phyloP scores from a whole-genome alignment of 2,888 invertebrate genomes.

The Drosophila leonis region DNA sequence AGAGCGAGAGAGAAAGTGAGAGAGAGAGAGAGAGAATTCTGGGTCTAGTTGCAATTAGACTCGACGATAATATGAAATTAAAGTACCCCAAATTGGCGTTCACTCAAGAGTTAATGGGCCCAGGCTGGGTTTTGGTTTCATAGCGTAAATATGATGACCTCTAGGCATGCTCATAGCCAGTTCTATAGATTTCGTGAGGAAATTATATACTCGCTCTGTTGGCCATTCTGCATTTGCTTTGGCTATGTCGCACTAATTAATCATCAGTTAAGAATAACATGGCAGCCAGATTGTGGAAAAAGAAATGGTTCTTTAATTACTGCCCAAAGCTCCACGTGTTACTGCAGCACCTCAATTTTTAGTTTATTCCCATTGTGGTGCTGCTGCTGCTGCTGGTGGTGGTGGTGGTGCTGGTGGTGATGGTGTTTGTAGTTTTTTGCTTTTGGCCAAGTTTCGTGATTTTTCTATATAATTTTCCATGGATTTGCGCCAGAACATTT shows the following conservation, averaged over 20 bases:
- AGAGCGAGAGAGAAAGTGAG: background rate
- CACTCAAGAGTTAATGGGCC: constrained; percentile 49
- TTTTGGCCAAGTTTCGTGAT: constrained; percentile 56
- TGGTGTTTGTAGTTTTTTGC: background rate
- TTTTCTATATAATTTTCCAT: constrained; percentile 67
- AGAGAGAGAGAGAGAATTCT: constrained; percentile 14
- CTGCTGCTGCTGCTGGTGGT: background rate
- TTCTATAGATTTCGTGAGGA: constrained; percentile 61
- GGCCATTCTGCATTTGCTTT: constrained; percentile 34
- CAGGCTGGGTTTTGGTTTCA: constrained; percentile 33
- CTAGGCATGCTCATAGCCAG: constrained; percentile 60
- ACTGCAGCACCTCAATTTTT: constrained; percentile 25
- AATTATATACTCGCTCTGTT: constrained; percentile 54
- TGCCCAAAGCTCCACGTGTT: constrained; percentile 15
- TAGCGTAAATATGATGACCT: constrained; percentile 60
- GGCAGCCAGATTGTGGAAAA: constrained; percentile 56
- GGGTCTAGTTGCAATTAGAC: constrained; percentile 67
- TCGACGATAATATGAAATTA: constrained; percentile 65
- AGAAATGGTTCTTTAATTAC: constrained; percentile 65
- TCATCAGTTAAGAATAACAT: constrained; percentile 72
- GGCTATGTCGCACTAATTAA: constrained; percentile 70
- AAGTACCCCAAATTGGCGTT: constrained; percentile 68
- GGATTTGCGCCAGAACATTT: constrained; percentile 61
- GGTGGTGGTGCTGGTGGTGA: background rate
- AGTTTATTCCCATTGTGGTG: background rate